These are phyloP conservation scores for Miniopterus natalensis DNA, from an alignment of 2,113 vertebrate genomes.

Conservation along the genomic window DNA sequence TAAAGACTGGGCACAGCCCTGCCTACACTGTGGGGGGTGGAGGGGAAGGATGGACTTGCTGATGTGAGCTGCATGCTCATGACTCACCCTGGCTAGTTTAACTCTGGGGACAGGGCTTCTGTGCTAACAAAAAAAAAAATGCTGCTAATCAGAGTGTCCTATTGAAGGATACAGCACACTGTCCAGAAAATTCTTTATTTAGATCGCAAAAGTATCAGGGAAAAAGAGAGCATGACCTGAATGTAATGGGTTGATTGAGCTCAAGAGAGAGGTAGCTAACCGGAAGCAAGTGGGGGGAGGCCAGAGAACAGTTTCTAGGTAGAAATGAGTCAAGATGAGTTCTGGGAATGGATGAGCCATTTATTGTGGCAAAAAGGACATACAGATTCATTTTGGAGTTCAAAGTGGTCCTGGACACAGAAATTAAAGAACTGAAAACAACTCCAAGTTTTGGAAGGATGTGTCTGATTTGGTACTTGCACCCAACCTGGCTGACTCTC, in stretches of 20 bases:
- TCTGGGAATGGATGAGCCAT: background rate
- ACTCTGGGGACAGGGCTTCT: conserved; percentile 14
- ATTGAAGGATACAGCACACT: background rate
- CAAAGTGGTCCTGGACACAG: background rate
- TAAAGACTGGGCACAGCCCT: background rate
- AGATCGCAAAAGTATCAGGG: conserved; percentile 32
- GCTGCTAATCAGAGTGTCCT: conserved; percentile 48
- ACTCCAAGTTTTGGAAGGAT: background rate
- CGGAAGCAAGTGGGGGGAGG: background rate
- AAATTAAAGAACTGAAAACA: conserved; percentile 50
- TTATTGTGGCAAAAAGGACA: background rate
- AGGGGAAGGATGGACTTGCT: background rate
- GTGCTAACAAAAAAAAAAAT: background rate
- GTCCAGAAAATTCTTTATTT: conserved; percentile 57
- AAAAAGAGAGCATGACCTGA: background rate
- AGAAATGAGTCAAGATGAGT: background rate
- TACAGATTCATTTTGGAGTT: conserved; percentile 35
- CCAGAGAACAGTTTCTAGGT: background rate
- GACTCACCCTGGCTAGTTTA: conserved; percentile 6
- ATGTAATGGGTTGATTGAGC: background rate
- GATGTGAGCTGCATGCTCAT: background rate
- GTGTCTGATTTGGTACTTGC: background rate
- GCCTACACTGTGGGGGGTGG: fast-evolving
- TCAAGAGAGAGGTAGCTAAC: background rate
- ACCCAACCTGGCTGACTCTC: background rate